A percentile compares a stretch with the other conserved stretches of the same genome.
Evolutionary conservation across 1,140 invertebrate genomes (phyloP).

Genomic region (Drosophila leontia): DNA sequence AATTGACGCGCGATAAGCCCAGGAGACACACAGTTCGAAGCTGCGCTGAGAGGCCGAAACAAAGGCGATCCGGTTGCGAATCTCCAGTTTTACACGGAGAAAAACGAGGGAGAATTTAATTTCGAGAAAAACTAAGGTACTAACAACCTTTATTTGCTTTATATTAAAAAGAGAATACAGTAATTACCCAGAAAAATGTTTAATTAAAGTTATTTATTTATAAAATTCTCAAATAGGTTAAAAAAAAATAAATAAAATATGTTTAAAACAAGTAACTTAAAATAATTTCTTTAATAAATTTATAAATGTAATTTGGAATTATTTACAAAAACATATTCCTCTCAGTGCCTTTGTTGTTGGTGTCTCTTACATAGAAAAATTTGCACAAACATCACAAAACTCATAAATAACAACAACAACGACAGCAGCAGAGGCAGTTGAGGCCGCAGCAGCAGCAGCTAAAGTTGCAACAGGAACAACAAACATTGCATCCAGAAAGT

Average conservation of each 20-base stretch:
- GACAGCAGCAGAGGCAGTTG: slow-evolving; percentile 23
- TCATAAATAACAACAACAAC: slow-evolving; percentile 79
- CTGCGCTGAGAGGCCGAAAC: slow-evolving; percentile 38
- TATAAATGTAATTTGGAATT: too few relatives aligned
- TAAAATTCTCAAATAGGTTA: too few relatives aligned
- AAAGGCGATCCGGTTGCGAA: slow-evolving; percentile 34
- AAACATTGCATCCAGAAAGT: slow-evolving; percentile 54
- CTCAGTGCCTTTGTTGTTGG: slow-evolving; percentile 13
- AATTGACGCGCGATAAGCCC: slow-evolving; percentile 74
- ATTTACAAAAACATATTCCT: background rate
- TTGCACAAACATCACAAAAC: slow-evolving; percentile 82
- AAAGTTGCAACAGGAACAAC: slow-evolving; percentile 19
- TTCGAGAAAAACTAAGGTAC: background rate
- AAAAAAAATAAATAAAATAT: too few relatives aligned
- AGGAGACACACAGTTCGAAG: slow-evolving; percentile 57
- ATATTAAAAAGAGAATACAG: too few relatives aligned
- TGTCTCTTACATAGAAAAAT: slow-evolving; percentile 76
- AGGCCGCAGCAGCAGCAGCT: slow-evolving; percentile 6
- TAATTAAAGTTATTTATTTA: too few relatives aligned
- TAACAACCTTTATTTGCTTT: background rate
- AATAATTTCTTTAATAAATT: background rate
- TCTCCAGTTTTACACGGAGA: slow-evolving; percentile 1
- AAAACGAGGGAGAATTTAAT: background rate
- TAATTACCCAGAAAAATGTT: too few relatives aligned
- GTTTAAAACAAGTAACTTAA: too few relatives aligned